phyloP scores from a whole-genome alignment of 2,113 vertebrate genomes.

The Enhydra lutris region DNA sequence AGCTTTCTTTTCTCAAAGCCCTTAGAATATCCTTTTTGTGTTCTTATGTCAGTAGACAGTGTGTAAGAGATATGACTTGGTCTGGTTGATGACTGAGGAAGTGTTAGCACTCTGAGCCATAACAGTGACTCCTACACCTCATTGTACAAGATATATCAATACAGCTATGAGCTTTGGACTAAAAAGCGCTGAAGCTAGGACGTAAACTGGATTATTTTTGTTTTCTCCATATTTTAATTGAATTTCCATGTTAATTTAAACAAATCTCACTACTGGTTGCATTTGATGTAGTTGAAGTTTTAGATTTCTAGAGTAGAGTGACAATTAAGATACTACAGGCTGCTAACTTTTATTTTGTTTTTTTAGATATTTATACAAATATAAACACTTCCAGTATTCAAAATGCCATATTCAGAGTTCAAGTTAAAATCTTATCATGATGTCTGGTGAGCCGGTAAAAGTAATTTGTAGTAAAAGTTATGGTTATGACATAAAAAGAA shows the following conservation, averaged over 20 bases:
- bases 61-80: neutral
- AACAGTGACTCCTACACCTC: neutral
- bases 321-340: neutral
- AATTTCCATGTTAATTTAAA: neutral
- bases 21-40: neutral
- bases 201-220: neutral
- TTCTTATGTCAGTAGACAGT: neutral
- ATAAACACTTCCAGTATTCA: neutral
- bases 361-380: neutral
- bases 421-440: slow-evolving; percentile 19
- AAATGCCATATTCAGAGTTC: slow-evolving; percentile 10
- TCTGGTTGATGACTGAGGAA: neutral
- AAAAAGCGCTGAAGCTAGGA: neutral
- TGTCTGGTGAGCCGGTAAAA: neutral
- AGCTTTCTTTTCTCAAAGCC: neutral
- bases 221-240: neutral
- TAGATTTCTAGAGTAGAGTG: neutral
- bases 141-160: neutral
- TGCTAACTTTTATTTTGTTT: neutral
- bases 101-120: too few species aligned
- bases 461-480: slow-evolving; percentile 19
- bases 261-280: neutral
- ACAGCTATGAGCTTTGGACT: neutral
- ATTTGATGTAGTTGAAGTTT: neutral
- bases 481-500: neutral